Evolutionary conservation across 2,797 vertebrate species (phyloP).

Genomic region (Argyrosomus regius): DNA sequence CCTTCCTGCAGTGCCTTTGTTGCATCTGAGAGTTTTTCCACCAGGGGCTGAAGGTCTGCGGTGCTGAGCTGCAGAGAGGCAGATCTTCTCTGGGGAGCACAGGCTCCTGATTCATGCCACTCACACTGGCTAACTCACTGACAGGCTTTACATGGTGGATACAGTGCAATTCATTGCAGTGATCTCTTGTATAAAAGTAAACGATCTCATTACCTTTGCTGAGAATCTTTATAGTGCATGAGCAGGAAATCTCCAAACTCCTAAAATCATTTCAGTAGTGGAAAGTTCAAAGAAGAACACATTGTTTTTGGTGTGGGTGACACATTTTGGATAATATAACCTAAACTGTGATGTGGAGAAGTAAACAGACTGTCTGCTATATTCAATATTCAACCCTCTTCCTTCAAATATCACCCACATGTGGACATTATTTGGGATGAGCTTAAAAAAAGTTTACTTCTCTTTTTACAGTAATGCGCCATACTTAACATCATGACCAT

Average conservation of each 20-base stretch:
- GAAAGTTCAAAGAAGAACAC: background rate
- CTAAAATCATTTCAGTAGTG: background rate
- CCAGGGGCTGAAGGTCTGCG: conserved; percentile 20
- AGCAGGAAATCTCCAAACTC: too few species aligned
- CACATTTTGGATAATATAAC: background rate
- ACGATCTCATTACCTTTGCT: background rate
- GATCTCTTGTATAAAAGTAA: background rate
- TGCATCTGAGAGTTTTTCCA: conserved; percentile 36
- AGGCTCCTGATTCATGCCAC: conserved; percentile 12
- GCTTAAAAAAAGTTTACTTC: background rate
- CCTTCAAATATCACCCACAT: background rate
- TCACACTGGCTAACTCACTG: conserved; percentile 3
- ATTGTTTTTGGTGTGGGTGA: background rate
- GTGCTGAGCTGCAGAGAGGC: conserved; percentile 18
- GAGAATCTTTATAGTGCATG: too few species aligned
- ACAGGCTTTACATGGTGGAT: background rate
- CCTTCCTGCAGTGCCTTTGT: conserved; percentile 56
- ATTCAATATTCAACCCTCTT: background rate
- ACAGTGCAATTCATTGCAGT: too few species aligned
- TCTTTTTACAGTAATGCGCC: background rate
- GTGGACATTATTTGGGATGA: background rate
- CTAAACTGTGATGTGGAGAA: background rate
- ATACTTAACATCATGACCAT: background rate
- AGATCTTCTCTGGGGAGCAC: conserved; percentile 2
- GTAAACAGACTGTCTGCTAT: background rate